Base-by-base conservation (phyloP, 2,888 invertebrate species). In the Serrognathus titanus region DNA sequence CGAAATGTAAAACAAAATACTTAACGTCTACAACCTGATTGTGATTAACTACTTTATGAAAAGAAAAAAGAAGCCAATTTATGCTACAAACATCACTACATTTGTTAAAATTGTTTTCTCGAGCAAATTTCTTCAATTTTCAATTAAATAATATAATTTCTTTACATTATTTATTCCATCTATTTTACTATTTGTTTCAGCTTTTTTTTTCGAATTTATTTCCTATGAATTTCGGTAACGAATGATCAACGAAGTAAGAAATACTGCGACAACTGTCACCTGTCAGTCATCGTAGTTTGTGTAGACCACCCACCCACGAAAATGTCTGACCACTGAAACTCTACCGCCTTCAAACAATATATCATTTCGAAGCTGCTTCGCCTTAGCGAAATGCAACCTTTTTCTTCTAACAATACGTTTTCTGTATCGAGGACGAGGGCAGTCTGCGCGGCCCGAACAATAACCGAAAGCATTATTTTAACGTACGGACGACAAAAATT, bases 281-380 rank as follows among this genome's bases (percentile, higher is more conserved):
- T 62, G 64, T 61, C 64, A 64, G 61, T 64, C 64, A 57, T 43
- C 53, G 47, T 52, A 51, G 58, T 58, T 56, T 62, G 53, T 43
- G 37, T 37, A 52, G 62, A 62, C 62, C 64, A 62, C 62, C 64
- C 64, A 62, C 61, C 52, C 53, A 53, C 50, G 49, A 46, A 54
- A 59, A 46, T 58, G 55, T 55, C 38, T 53, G 60, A 54, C 57
- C 58, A 58, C 58, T 31, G 57, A 55, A 61, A 51, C 50, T 51
- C 56, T 57, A 52, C 62, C 58, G 60, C 58, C 54, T 53, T 54
- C 60, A 58, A 52, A 62, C 62, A 60, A 62, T 62, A 60, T 60
- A 60, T 62, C 62, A 59, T 60, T 60, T 62, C 58, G 53, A 31
- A 58, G 48, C 48, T 48, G 47, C n/a, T 50, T 50, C 47, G 47